Evolutionary conservation across 2,888 invertebrate genomes (phyloP).

Genomic region (Acronicta alni): DNA sequence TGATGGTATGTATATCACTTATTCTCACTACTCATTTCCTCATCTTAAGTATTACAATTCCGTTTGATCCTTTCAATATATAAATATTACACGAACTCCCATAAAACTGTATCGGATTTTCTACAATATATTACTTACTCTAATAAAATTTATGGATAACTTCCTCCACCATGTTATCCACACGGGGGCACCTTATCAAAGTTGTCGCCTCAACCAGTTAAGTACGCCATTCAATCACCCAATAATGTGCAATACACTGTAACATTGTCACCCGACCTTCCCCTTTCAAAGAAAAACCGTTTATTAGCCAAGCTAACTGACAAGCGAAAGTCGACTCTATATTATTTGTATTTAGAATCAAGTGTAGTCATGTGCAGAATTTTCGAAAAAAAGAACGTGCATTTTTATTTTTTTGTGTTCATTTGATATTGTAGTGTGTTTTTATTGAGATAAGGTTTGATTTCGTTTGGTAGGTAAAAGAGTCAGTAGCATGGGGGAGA

Average conservation of each 20-base stretch:
- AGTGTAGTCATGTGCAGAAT: conserved; percentile 40
- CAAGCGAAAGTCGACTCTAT: conserved; percentile 58
- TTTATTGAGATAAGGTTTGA: conserved; percentile 8
- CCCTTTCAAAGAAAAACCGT: conserved; percentile 63
- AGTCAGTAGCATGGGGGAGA: conserved; percentile 75
- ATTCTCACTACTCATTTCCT: background rate
- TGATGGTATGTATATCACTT: too few species aligned
- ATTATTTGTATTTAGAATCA: conserved; percentile 14
- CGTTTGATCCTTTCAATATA: conserved; percentile 14
- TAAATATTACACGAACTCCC: conserved; percentile 23
- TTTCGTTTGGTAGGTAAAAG: conserved; percentile 40
- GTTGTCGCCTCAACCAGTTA: conserved; percentile 80
- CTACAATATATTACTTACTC: conserved; percentile 47
- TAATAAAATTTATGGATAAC: conserved; percentile 49
- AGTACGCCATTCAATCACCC: conserved; percentile 88
- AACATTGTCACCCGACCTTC: conserved; percentile 85
- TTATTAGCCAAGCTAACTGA: conserved; percentile 39
- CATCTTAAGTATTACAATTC: background rate
- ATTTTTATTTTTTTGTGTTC: conserved; percentile 68
- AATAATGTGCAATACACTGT: conserved; percentile 89
- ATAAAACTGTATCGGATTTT: conserved; percentile 40
- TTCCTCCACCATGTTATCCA: conserved; percentile 68
- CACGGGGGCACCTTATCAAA: conserved; percentile 85
- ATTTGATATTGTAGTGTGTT: conserved; percentile 35
- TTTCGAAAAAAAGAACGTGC: conserved; percentile 73